These are phyloP conservation scores for Siderastrea radians DNA, from an alignment of 92 coral and sea anemone genomes.

Conservation along the genomic window DNA sequence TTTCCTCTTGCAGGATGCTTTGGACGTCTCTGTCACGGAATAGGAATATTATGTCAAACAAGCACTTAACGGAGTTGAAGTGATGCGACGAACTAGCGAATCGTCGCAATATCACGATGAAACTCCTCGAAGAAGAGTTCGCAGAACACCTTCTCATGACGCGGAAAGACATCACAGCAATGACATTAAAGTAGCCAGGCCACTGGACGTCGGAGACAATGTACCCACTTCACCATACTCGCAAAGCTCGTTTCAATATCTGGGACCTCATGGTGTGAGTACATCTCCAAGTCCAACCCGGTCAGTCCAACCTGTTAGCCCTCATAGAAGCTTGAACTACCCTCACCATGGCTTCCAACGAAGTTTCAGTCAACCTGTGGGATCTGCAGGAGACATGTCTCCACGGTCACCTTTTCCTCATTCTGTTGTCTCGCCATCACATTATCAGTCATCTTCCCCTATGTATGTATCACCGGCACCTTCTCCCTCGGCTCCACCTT, in stretches of 20 bases:
- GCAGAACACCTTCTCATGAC: slow-evolving; percentile 93
- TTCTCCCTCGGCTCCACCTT: slow-evolving; percentile 88
- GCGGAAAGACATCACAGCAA: slow-evolving; percentile 81
- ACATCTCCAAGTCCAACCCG: slow-evolving; percentile 70
- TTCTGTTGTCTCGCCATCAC: slow-evolving; percentile 90
- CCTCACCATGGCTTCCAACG: slow-evolving; percentile 71
- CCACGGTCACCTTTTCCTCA: slow-evolving; percentile 93
- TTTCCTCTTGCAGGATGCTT: slow-evolving; percentile 58
- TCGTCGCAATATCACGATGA: slow-evolving; percentile 98
- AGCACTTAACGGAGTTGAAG: slow-evolving; percentile 55
- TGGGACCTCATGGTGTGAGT: slow-evolving; percentile 76
- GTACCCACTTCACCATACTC: slow-evolving; percentile 89
- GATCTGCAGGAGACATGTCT: slow-evolving; percentile 76
- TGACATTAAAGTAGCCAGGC: slow-evolving; percentile 73
- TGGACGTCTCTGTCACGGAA: slow-evolving; percentile 12
- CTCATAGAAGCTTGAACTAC: slow-evolving; percentile 67
- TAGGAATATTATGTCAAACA: slow-evolving; percentile 34
- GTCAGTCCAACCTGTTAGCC: slow-evolving; percentile 82
- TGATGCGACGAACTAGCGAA: slow-evolving; percentile 96
- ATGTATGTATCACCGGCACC: slow-evolving; percentile 83
- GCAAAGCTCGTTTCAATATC: slow-evolving; percentile 77
- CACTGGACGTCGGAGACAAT: slow-evolving; percentile 77
- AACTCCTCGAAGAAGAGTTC: slow-evolving; percentile 95
- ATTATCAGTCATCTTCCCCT: slow-evolving; percentile 92
- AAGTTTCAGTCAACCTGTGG: slow-evolving; percentile 64